phyloP scores from a whole-genome alignment of 2,797 vertebrate species.

The Brotula barbata region DNA sequence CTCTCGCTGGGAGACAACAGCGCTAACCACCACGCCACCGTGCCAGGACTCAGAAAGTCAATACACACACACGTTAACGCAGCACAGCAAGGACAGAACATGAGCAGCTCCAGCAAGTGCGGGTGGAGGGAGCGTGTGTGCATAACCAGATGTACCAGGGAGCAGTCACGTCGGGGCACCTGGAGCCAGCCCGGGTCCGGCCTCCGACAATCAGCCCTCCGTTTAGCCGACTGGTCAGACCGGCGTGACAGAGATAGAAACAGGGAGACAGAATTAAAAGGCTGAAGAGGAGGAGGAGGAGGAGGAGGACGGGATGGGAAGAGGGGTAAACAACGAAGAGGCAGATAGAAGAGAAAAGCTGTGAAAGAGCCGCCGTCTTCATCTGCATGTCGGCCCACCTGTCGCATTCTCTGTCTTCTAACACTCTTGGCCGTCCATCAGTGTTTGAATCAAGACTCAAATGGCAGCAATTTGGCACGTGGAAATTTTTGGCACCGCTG shows the following conservation, averaged over 20 bases:
- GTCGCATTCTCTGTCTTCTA: constrained; percentile 10
- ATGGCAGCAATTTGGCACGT: constrained; percentile 8
- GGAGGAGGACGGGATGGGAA: not conserved
- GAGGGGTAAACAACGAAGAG: not conserved
- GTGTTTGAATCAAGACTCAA: constrained; percentile 48
- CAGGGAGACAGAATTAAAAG: constrained; percentile 23
- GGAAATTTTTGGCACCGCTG: constrained; percentile 28
- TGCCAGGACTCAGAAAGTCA: constrained; percentile 36
- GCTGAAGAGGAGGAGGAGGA: constrained; percentile 1
- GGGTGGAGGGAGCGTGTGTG: not conserved
- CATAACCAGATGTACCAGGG: constrained; percentile 67
- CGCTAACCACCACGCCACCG: too few species aligned
- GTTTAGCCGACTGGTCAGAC: constrained; percentile 40
- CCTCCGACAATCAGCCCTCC: constrained; percentile 52
- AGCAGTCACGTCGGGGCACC: constrained; percentile 63
- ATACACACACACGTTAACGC: constrained; percentile 37
- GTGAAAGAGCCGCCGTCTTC: not conserved
- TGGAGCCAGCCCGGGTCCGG: constrained; percentile 43
- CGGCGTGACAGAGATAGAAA: constrained; percentile 22
- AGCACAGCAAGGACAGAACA: constrained; percentile 8
- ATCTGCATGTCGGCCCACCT: constrained; percentile 16
- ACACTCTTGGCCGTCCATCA: constrained; percentile 18
- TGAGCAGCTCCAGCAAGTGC: constrained; percentile 10
- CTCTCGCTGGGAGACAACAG: too few species aligned
- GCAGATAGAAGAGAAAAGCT: not conserved